Evolutionary conservation across 2,888 invertebrate genomes (phyloP).

Genomic region (Strigamia maritima): DNA sequence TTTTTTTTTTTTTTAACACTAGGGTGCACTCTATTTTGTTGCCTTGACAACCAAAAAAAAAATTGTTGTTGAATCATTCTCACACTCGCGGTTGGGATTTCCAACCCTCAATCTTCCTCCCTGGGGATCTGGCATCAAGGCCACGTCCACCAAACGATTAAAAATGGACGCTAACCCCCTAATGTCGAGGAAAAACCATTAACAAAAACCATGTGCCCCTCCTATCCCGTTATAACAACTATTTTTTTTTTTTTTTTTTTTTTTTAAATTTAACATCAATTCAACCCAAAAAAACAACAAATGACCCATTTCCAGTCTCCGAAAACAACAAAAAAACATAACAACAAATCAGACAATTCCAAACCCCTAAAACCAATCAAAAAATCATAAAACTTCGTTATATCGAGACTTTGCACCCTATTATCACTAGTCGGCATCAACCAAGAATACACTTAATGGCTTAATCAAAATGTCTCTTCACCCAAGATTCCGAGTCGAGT

Average conservation of each 20-base stretch:
- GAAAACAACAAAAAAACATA: no score
- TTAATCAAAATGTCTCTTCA: constrained; percentile 35
- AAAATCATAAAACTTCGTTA: background rate
- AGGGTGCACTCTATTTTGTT: no score
- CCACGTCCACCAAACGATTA: constrained; percentile 31
- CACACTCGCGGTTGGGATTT: constrained; percentile 26
- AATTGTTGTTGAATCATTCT: background rate
- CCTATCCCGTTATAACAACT: background rate
- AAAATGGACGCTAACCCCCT: constrained; percentile 19
- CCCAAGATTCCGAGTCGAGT: background rate
- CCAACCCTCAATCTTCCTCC: background rate
- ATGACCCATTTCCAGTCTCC: no score
- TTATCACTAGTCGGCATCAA: constrained; percentile 21
- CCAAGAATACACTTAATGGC: constrained; percentile 11
- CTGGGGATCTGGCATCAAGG: constrained; percentile 3
- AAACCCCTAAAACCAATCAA: background rate
- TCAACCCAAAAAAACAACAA: background rate
- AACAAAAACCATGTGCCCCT: background rate
- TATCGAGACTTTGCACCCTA: background rate
- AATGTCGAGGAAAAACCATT: constrained; percentile 6
- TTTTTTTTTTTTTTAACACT: background rate
- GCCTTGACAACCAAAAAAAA: background rate
- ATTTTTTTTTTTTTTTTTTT: no score
- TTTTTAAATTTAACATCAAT: no score
- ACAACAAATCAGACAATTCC: background rate